Percentiles rank a stretch among this genome's conserved stretches.
Conservation (phyloP, 2,888 invertebrate species). For the Volucella inanis region DNA sequence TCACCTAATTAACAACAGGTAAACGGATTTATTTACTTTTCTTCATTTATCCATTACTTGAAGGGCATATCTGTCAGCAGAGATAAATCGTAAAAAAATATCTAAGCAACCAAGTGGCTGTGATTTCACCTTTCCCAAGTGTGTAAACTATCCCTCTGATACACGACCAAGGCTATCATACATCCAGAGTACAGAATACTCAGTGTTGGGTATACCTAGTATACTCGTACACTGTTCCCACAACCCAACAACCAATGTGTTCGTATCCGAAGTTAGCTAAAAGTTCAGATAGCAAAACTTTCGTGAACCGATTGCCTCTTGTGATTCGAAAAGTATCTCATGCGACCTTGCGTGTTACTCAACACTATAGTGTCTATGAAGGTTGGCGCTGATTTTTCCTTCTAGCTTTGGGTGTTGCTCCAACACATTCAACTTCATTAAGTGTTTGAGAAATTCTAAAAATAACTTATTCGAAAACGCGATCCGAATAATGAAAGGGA, state of each 20-base stretch:
- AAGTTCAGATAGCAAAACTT: conserved; percentile 13
- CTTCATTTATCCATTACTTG: conserved; percentile 10
- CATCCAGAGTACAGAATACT: neutral
- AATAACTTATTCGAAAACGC: conserved; percentile 39
- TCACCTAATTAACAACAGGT: conserved; percentile 18
- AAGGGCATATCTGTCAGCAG: conserved; percentile 49
- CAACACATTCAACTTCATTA: conserved; percentile 23
- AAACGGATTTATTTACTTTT: conserved; percentile 29
- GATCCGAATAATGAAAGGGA: conserved; percentile 44
- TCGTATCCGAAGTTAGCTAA: neutral
- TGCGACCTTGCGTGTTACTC: conserved; percentile 70
- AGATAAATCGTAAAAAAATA: conserved; percentile 29
- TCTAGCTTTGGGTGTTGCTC: neutral
- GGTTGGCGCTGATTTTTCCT: conserved; percentile 21
- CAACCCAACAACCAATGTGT: neutral
- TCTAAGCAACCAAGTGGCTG: conserved; percentile 51
- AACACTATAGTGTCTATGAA: conserved; percentile 52
- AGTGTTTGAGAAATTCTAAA: conserved; percentile 46
- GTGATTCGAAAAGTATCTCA: conserved; percentile 46
- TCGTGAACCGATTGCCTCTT: conserved; percentile 18
- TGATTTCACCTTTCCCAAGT: conserved; percentile 54
- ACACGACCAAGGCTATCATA: neutral
- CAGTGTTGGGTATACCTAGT: no score
- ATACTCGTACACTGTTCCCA: no score
- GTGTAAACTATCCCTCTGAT: conserved; percentile 28